These are phyloP conservation scores for Hyposmocoma kahamanoa DNA, from an alignment of 1,140 invertebrate genomes.

Conservation along the genomic window DNA sequence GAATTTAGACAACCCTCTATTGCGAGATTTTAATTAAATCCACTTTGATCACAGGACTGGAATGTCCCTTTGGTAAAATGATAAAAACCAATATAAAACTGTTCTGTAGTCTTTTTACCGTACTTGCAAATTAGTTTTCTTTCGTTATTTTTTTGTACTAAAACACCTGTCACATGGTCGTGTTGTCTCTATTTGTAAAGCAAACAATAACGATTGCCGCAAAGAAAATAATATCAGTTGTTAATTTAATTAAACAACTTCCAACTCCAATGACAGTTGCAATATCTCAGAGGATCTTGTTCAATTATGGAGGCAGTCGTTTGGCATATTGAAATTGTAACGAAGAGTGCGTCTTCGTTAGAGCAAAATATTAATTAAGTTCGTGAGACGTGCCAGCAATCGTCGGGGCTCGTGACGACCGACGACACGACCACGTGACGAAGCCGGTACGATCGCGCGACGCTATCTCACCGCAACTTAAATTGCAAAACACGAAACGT, in stretches of 20 bases:
- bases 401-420: constrained; percentile 26
- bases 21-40: constrained; percentile 63
- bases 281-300: no score
- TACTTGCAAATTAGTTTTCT: no score
- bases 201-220: no score
- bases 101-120: constrained; percentile 27
- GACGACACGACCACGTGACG: neutral
- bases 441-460: neutral
- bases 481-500: constrained; percentile 64
- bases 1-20: constrained; percentile 58
- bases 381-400: constrained; percentile 36
- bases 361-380: constrained; percentile 60
- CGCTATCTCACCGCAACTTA: constrained; percentile 27
- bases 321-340: constrained; percentile 32
- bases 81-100: constrained; percentile 52
- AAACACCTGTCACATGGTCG: no score
- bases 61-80: constrained; percentile 53
- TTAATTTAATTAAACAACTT: no score
- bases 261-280: no score
- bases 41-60: constrained; percentile 56
- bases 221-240: no score
- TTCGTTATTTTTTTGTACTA: no score
- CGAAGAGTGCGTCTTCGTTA: constrained; percentile 38
- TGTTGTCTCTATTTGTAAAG: no score
- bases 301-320: constrained; percentile 7